Conservation (phyloP, 2,888 invertebrate genomes). For the Drosophila mayaguana region DNA sequence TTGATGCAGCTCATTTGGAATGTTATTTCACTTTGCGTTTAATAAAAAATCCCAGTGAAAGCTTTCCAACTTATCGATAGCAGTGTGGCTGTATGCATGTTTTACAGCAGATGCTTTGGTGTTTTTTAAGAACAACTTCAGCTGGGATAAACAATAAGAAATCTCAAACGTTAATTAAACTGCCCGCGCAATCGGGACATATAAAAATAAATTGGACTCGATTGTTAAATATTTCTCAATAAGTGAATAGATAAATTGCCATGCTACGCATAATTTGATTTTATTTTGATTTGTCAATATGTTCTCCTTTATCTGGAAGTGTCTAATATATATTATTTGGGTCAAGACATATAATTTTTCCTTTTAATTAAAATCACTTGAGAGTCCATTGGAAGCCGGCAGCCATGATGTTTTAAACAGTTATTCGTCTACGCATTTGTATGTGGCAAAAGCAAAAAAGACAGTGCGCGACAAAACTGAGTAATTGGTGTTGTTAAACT, state of each 20-base stretch:
- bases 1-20: no score
- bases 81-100: no score
- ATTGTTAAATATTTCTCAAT: background rate
- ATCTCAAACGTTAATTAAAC: slow-evolving; percentile 23
- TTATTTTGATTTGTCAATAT: slow-evolving; percentile 26
- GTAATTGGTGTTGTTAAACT: background rate
- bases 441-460: background rate
- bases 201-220: slow-evolving; percentile 9
- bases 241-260: background rate
- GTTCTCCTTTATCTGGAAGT: slow-evolving; percentile 36
- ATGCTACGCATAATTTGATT: slow-evolving; percentile 1
- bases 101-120: slow-evolving; percentile 18
- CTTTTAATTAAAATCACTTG: slow-evolving; percentile 16
- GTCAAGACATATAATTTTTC: slow-evolving; percentile 51
- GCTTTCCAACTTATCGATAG: slow-evolving; percentile 21
- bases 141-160: slow-evolving; percentile 21
- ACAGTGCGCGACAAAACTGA: slow-evolving; percentile 5
- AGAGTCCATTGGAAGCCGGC: slow-evolving; percentile 8
- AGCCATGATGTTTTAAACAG: slow-evolving; percentile 1
- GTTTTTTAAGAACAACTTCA: slow-evolving; percentile 30
- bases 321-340: slow-evolving; percentile 56
- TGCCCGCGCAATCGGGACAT: slow-evolving; percentile 31
- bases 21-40: no score
- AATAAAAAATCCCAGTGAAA: slow-evolving; percentile 8
- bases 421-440: slow-evolving; percentile 5